Evolutionary conservation across 2,797 vertebrate species (phyloP), one percentile per base, ranked within the genome.

Genomic region (Chlorospingus flavigularis): DNA sequence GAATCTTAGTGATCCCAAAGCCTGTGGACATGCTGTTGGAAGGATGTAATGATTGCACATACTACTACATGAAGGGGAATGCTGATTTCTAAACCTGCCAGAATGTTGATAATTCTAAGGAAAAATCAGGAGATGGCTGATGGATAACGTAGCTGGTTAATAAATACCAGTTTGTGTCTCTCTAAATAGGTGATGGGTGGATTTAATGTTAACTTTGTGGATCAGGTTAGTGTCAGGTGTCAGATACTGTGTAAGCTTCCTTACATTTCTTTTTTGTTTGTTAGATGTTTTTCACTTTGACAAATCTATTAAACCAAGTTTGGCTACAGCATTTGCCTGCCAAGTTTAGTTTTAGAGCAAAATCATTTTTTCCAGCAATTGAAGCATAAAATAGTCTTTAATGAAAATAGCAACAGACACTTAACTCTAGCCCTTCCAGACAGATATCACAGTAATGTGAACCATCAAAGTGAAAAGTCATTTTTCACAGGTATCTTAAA

Each of bases 341-440:
- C 83, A 92, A 94, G 45, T 77, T 43, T 57, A 54, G 35, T 80
- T 93, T 94, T 81, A 80, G 77, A 87, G 58, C 86, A 75, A 81
- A 82, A 73, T 66, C 0, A 3, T 9, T 21, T 88, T 94, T 92
- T 71, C 79, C 13, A 85, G 43, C 48, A 88, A 84, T 9, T 71
- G 61, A 94, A n/a, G 54, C 74, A 89, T 83, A 80, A 88, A 86
- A 70, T 58, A 35, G 9, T 26, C 42, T 77, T 51, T 70, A 94
- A 94, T 85, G 65, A 65, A 87, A 93, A 96, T 77, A 78, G 33
- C 33, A 92, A 39, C 12, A 72, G 92, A 92, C 92, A 86, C 35
- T 94, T 93, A 95, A 92, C 87, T 92, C 79, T 92, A 31, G 40
- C 66, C 40, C 4, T 94, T 88, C 75, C 94, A 88, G 51, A 37